Conservation (phyloP, 2,888 invertebrate species). For the Polymixis flavicincta region DNA sequence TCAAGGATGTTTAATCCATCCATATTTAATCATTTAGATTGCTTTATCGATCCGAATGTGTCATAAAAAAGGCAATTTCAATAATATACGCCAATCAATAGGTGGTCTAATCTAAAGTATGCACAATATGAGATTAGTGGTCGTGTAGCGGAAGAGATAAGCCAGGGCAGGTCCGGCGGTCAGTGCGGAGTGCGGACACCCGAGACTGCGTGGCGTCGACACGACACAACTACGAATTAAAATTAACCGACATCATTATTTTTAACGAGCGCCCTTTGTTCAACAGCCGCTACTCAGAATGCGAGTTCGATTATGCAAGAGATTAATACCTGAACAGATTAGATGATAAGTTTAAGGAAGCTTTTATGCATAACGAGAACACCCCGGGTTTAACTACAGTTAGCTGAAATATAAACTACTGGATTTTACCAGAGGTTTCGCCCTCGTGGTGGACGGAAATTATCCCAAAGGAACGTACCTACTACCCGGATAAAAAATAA, state of each 20-base stretch:
- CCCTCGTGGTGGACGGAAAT: too few species aligned
- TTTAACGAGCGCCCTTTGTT: slow-evolving; percentile 76
- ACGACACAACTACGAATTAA: slow-evolving; percentile 69
- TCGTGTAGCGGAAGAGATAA: slow-evolving; percentile 70
- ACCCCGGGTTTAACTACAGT: slow-evolving; percentile 11
- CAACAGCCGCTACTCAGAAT: slow-evolving; percentile 69
- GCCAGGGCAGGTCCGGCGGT: slow-evolving; percentile 46
- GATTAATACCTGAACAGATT: slow-evolving; percentile 57
- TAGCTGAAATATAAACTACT: neutral
- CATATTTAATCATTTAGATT: slow-evolving; percentile 37
- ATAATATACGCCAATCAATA: slow-evolving; percentile 53
- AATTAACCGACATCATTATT: slow-evolving; percentile 75
- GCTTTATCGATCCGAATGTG: slow-evolving; percentile 39
- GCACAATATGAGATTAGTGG: slow-evolving; percentile 67
- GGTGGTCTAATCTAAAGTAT: slow-evolving; percentile 58
- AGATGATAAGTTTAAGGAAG: slow-evolving; percentile 58
- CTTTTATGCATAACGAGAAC: slow-evolving; percentile 52
- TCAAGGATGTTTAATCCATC: slow-evolving; percentile 30
- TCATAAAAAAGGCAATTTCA: slow-evolving; percentile 44
- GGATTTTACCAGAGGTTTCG: too few species aligned
- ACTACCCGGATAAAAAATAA: too few species aligned
- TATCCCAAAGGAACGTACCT: too few species aligned
- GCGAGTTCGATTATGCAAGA: slow-evolving; percentile 55
- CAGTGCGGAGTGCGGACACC: slow-evolving; percentile 53
- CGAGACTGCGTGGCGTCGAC: slow-evolving; percentile 84